These are phyloP conservation scores for Mesaphorura yosii DNA, from an alignment of 1,140 invertebrate species.

Conservation along the genomic window DNA sequence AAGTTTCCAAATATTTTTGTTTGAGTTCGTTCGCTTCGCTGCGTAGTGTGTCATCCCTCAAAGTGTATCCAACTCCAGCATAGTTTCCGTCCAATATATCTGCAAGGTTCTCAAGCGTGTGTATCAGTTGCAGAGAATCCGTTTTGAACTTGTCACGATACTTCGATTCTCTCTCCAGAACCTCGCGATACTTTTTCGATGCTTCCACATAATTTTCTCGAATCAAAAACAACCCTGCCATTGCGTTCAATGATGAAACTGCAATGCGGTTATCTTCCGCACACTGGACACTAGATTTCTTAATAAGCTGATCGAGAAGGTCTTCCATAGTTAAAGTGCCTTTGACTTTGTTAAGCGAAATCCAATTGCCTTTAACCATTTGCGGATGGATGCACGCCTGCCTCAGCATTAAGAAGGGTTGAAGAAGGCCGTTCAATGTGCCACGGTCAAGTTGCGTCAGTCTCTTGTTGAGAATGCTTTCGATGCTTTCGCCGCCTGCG, in stretches of 20 bases:
- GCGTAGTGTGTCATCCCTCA: conserved; percentile 42
- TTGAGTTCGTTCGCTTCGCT: conserved; percentile 44
- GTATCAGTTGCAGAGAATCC: conserved; percentile 51
- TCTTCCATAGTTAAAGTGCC: conserved; percentile 55
- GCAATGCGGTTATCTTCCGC: conserved; percentile 52
- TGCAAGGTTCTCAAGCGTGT: conserved; percentile 55
- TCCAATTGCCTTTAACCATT: conserved; percentile 46
- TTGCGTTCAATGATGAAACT: conserved; percentile 53
- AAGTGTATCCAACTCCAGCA: conserved; percentile 39
- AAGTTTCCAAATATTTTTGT: conserved; percentile 49
- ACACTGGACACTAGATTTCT: conserved; percentile 50
- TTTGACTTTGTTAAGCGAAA: conserved; percentile 46
- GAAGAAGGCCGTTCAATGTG: too few species aligned
- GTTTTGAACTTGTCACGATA: conserved; percentile 44
- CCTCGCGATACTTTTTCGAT: conserved; percentile 48
- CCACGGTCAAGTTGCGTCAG: too few species aligned
- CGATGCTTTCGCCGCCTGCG: conserved; percentile 32
- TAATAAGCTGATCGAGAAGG: conserved; percentile 51
- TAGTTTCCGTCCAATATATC: conserved; percentile 39
- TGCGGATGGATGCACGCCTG: conserved; percentile 64
- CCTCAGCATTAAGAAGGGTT: conserved; percentile 52
- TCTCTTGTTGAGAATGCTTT: conserved; percentile 19
- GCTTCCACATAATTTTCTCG: conserved; percentile 43
- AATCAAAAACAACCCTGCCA: conserved; percentile 41
- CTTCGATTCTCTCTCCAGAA: conserved; percentile 44